Conservation (phyloP, 2,888 invertebrate species). For the Aspidiotus destructor region DNA sequence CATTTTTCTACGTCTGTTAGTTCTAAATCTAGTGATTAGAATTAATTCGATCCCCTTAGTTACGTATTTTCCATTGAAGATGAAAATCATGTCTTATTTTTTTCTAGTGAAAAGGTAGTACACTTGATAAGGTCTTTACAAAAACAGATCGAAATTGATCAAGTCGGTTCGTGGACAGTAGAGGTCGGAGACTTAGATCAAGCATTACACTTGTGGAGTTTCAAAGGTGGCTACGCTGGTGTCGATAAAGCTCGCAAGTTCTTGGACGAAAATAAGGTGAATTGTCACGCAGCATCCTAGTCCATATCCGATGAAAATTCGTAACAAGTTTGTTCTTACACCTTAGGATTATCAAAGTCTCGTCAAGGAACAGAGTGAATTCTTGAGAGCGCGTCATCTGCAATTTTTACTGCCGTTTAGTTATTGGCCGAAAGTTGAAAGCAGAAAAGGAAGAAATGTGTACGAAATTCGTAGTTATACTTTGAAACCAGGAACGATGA, state of each 20-base stretch:
- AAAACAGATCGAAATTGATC: constrained; percentile 64
- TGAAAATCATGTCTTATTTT: not conserved
- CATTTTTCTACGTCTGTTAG: not conserved
- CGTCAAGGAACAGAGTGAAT: constrained; percentile 64
- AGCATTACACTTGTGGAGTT: constrained; percentile 90
- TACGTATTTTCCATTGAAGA: not conserved
- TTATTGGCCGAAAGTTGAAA: constrained; percentile 84
- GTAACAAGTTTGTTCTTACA: constrained; percentile 27
- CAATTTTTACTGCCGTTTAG: constrained; percentile 93
- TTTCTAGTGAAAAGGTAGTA: constrained; percentile 62
- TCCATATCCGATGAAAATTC: too few relatives aligned
- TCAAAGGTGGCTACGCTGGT: constrained; percentile 81
- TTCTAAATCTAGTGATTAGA: not conserved
- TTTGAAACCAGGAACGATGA: constrained; percentile 96
- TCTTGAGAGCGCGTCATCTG: constrained; percentile 74
- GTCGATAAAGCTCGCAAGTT: constrained; percentile 68
- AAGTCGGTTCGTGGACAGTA: constrained; percentile 94
- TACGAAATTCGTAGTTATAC: constrained; percentile 91
- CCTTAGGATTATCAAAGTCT: constrained; percentile 60
- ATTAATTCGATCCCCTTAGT: not conserved
- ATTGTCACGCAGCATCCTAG: constrained; percentile 20
- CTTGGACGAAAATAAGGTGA: constrained; percentile 58
- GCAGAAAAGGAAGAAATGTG: constrained; percentile 61
- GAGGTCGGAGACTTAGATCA: constrained; percentile 96
- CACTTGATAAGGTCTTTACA: constrained; percentile 65